These are phyloP conservation scores for Pogonocherus hispidulus DNA, from an alignment of 2,888 invertebrate species.

Conservation along the genomic window DNA sequence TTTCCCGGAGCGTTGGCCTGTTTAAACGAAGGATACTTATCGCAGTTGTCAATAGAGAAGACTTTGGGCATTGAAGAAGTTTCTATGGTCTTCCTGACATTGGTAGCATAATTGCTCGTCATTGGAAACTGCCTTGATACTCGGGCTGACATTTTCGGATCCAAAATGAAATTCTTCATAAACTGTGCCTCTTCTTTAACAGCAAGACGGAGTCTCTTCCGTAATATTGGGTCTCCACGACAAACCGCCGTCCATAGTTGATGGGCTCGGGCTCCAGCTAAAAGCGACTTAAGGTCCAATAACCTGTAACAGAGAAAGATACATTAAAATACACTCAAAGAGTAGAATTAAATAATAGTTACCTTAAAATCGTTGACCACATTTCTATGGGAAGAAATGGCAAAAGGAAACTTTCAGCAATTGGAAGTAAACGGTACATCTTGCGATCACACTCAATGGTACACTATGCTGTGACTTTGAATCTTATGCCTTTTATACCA, in stretches of 20 bases:
- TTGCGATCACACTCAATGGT: too few relatives aligned
- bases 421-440: background rate
- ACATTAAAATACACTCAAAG: too few relatives aligned
- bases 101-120: background rate
- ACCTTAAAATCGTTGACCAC: background rate
- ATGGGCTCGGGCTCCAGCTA: background rate
- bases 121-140: background rate
- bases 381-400: background rate
- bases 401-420: background rate
- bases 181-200: background rate
- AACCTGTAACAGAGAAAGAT: background rate
- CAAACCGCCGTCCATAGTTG: background rate
- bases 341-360: background rate
- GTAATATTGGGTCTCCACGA: background rate
- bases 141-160: background rate
- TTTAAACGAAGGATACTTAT: too few relatives aligned
- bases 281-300: background rate
- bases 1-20: too few relatives aligned
- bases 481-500: too few relatives aligned
- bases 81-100: background rate
- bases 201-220: background rate
- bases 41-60: too few relatives aligned
- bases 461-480: too few relatives aligned
- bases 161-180: background rate
- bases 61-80: background rate